Conservation (phyloP, 2,113 vertebrate species). For the Scomber colias region DNA sequence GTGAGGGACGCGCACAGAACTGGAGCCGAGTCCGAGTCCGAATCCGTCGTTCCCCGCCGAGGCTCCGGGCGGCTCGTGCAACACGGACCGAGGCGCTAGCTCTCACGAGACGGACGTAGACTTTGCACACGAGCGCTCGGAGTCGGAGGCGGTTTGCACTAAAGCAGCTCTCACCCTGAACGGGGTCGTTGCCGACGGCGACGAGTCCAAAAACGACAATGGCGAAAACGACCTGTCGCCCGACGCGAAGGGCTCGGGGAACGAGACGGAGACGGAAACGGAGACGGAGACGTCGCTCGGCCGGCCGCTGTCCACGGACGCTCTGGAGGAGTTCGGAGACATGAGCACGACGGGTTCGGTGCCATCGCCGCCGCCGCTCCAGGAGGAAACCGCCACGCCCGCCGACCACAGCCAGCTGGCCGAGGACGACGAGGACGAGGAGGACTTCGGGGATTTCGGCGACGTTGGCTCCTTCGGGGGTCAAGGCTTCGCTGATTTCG, state of each 20-base stretch:
- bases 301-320: slow-evolving; percentile 77
- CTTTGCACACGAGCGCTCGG: slow-evolving; percentile 11
- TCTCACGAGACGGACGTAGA: slow-evolving; percentile 46
- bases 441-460: slow-evolving; percentile 91
- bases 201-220: slow-evolving; percentile 30
- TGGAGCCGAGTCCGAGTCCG: slow-evolving; percentile 26
- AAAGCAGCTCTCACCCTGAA: slow-evolving; percentile 31
- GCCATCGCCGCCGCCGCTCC: slow-evolving; percentile 71
- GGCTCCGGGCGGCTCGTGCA: slow-evolving; percentile 43
- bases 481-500: slow-evolving; percentile 80
- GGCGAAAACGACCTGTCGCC: slow-evolving; percentile 28
- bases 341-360: slow-evolving; percentile 87
- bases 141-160: slow-evolving; percentile 34
- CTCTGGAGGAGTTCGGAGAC: slow-evolving; percentile 89
- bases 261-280: slow-evolving; percentile 72
- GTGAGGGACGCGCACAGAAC: slow-evolving; percentile 70
- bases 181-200: slow-evolving; percentile 8
- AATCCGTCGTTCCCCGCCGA: not conserved
- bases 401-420: slow-evolving; percentile 74
- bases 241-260: slow-evolving; percentile 62
- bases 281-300: slow-evolving; percentile 83
- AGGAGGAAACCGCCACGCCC: slow-evolving; percentile 72
- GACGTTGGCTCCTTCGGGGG: slow-evolving; percentile 76
- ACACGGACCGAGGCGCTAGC: slow-evolving; percentile 66
- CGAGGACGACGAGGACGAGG: slow-evolving; percentile 73